Conservation (phyloP, 2,888 invertebrate genomes). For the Ctenicera cuprea region DNA sequence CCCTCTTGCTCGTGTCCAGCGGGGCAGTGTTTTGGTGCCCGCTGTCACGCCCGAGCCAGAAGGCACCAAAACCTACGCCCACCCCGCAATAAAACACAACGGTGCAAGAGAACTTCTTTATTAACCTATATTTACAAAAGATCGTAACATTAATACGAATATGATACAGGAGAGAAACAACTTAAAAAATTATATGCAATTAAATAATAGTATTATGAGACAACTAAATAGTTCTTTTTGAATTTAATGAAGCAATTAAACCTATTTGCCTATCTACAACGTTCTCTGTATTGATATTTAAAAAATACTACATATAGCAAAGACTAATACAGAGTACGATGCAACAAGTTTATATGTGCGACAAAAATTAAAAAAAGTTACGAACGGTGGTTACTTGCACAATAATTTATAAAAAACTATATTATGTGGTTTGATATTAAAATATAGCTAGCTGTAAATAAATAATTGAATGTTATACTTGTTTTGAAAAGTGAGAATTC, state of each 20-base stretch:
- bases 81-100: conserved; percentile 71
- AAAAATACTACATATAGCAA: too few relatives aligned
- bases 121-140: conserved; percentile 64
- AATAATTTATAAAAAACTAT: too few relatives aligned
- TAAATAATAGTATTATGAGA: neutral
- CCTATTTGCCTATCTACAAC: too few relatives aligned
- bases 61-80: conserved; percentile 78
- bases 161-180: conserved; percentile 5
- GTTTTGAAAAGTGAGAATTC: conserved; percentile 5
- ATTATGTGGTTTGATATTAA: neutral
- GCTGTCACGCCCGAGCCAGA: conserved; percentile 72
- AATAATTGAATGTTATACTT: conserved; percentile 8
- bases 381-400: too few relatives aligned
- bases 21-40: conserved; percentile 74
- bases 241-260: too few relatives aligned
- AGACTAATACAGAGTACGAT: too few relatives aligned
- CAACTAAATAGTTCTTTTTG: too few relatives aligned
- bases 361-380: too few relatives aligned
- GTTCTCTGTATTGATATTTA: too few relatives aligned
- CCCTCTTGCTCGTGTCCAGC: conserved; percentile 73
- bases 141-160: conserved; percentile 58
- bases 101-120: conserved; percentile 73
- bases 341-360: too few relatives aligned
- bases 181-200: neutral
- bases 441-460: conserved; percentile 13